Base-by-base conservation (phyloP, 2,797 vertebrate genomes). In the Spondyliosoma cantharus region DNA sequence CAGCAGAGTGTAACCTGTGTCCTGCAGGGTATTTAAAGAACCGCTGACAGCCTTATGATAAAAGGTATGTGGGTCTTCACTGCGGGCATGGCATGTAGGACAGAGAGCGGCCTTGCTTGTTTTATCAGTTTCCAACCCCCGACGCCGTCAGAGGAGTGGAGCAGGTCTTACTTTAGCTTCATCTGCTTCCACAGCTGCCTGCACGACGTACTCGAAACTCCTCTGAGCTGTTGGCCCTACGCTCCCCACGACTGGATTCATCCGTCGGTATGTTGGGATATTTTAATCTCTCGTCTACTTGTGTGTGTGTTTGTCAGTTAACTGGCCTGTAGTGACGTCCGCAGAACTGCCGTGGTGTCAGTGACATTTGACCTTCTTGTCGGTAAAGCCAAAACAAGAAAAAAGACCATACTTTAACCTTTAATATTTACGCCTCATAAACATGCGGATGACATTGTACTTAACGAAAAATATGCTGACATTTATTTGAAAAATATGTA, bases 11-110 rank as follows among this genome's bases (percentile, higher is more conserved):
- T 43, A 72, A 71, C 59, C 43, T 53, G 49, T 71, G 64, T 83
- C 69, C 66, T 43, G 63, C 52, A 2, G 77, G 48, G 20, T 83
- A 70, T 85, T 86, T 88, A 82, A 83, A 86, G 83, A 78, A 71
- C 49, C 71, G 19, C 66, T 52, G 78, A 74, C 19, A 29, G 77
- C 25, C 42, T 16, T 43, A 7, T 73, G 74, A 80, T 76, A 71
- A 60, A 80, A 73, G 43, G 67, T 69, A 64, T 80, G 70, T 59
- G 49, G 58, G 57, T 72, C 78, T 70, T 73, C 65, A 50, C 67
- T 72, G 49, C 64, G 70, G 32, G 59, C 75, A 57, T 27, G 67
- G 59, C 75, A 57, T 27, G 67, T n/a, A 46, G 77, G 62, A 78
- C 57, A 59, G 65, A 50, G 9, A 71, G 48, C 27, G 15, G 57